Conservation (phyloP, 2,797 vertebrate genomes). For the Pipistrellus pipistrellus region DNA sequence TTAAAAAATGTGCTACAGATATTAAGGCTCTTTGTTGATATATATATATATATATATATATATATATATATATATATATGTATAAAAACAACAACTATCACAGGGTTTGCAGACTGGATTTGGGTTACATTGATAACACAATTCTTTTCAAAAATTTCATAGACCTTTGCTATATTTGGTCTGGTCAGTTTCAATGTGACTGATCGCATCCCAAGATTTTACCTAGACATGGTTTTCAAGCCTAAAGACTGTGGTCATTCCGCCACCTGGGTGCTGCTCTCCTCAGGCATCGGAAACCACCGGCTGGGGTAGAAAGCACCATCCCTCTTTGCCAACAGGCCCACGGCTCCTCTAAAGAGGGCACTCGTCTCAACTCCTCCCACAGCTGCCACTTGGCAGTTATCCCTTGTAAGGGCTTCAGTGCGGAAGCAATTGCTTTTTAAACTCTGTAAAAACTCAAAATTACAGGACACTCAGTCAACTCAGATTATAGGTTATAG, state of each 20-base stretch:
- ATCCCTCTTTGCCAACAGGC: background rate
- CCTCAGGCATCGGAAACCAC: background rate
- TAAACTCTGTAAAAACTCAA: conserved; percentile 53
- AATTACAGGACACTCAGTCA: conserved; percentile 60
- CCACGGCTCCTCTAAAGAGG: background rate
- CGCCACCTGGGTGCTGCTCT: background rate
- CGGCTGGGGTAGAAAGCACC: background rate
- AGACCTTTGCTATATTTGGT: conserved; percentile 5
- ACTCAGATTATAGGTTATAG: conserved; percentile 40
- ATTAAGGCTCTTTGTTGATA: no score
- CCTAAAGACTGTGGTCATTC: background rate
- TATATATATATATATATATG: no score
- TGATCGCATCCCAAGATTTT: background rate
- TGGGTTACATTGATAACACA: background rate
- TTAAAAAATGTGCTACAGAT: no score
- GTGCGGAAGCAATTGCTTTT: background rate
- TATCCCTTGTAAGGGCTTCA: background rate
- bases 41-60: no score
- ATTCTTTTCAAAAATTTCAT: conserved; percentile 16
- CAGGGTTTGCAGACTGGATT: background rate
- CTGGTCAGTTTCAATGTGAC: background rate
- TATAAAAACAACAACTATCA: background rate
- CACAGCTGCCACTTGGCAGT: background rate
- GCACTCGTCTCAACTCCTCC: background rate
- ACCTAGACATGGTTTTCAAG: conserved; percentile 2